Base-by-base conservation (phyloP, 2,888 invertebrate genomes). In the Lepidocyrtinus sp. region DNA sequence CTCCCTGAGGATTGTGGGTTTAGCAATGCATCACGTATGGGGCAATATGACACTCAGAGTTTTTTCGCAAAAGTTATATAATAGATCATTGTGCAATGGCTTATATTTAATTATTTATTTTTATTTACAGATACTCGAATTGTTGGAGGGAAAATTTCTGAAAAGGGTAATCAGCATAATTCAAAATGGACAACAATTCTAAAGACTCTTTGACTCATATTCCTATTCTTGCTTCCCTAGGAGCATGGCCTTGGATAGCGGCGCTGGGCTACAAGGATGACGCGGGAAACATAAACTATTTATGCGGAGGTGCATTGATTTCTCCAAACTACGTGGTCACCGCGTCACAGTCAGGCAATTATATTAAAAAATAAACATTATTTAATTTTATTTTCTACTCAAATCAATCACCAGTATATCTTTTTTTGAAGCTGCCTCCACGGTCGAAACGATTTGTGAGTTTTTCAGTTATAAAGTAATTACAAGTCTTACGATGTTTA, bases 171-270 rank as follows among this genome's bases (percentile, higher is more conserved):
- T 50, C 21, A 25, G 27, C 15, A 7, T 67, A 27, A 26, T 36
- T 36, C 12, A 36, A 36, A 64, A 64, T 64, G 19, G 7, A 26
- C 9, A 24, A 64, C 21, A 9, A 24, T n/a, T 24, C 64, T 22
- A 59, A 59, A 15, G 19, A 63, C 12, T 17, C 27, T 26, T 7
- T 17, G 25, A 46, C 59, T 9, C n/a, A n/a, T 15, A 15, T 36
- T 17, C 64, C 7, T 9, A 36, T 15, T 55, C 55, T 26, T 62
- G 55, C 19, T 83, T 55, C 75, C n/a, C 12, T 80, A 93, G 94
- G 93, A 21, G 92, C 93, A 69, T 95, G 94, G 92, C 95, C 95
- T 0, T 96, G 95, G 95, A 91, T 94, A 85, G 92, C 92, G 0
- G 91, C 93, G 1, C 89, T 95, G 46, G 95, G 95, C 0, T 95